A percentile compares a stretch with the other conserved stretches of the same genome.
These are phyloP conservation scores for Calvadosia cruxmelitensis DNA, from an alignment of 30 jellyfish, hydroid and myxozoan species.

Conservation along the genomic window DNA sequence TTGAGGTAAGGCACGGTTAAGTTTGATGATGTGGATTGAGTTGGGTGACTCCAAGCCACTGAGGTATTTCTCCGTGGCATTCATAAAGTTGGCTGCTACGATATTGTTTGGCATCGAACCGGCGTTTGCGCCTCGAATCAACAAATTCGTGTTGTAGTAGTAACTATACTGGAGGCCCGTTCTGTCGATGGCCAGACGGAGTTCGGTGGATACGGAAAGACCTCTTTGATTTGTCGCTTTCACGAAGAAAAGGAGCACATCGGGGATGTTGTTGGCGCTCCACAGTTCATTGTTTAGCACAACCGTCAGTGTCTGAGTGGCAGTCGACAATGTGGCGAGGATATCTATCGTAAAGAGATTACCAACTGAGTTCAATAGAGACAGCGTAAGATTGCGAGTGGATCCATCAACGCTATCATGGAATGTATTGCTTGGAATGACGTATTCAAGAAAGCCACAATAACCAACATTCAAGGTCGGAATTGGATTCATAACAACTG, in stretches of 20 bases:
- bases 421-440: slow-evolving; percentile 7
- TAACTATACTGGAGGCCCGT: neutral
- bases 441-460: slow-evolving; percentile 15
- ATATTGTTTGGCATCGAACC: neutral
- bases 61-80: neutral
- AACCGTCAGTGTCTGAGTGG: slow-evolving; percentile 29
- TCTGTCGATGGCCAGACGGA: slow-evolving; percentile 18
- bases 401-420: neutral
- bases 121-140: neutral
- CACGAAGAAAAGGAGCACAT: slow-evolving; percentile 5
- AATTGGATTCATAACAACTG: slow-evolving; percentile 49
- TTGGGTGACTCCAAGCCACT: neutral
- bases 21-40: neutral
- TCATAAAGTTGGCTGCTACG: neutral
- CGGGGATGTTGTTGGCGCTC: slow-evolving; percentile 8
- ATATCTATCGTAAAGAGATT: slow-evolving; percentile 12
- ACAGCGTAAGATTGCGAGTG: slow-evolving; percentile 31
- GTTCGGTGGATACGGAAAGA: slow-evolving; percentile 27
- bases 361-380: slow-evolving; percentile 19
- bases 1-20: neutral
- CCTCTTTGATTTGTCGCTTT: slow-evolving; percentile 77
- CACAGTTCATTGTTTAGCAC: slow-evolving; percentile 10
- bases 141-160: neutral
- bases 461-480: slow-evolving; percentile 15
- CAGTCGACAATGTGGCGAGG: slow-evolving; percentile 28